These are phyloP conservation scores for Hypolimnas misippus DNA, from an alignment of 2,888 invertebrate species.

Conservation along the genomic window DNA sequence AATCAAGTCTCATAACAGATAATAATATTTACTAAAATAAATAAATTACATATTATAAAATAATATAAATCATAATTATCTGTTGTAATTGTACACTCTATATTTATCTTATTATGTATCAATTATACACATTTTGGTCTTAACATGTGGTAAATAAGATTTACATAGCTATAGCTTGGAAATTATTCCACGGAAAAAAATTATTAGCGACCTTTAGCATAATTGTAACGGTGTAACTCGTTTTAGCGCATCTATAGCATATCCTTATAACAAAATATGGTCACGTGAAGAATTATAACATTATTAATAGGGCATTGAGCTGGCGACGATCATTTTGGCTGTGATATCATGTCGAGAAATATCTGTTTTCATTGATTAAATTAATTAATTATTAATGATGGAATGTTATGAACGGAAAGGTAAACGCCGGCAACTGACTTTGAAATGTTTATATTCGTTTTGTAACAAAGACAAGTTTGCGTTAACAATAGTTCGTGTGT, in stretches of 20 bases:
- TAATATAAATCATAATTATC: conserved; percentile 3
- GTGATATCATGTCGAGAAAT: conserved; percentile 57
- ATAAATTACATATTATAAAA: neutral
- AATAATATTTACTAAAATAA: neutral
- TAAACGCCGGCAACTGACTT: too few species aligned
- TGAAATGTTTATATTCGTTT: too few species aligned
- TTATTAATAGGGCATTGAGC: conserved; percentile 26
- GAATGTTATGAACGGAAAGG: too few species aligned
- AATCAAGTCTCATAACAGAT: neutral
- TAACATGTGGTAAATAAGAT: conserved; percentile 6
- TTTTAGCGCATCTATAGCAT: conserved; percentile 7
- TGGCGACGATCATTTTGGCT: conserved; percentile 71
- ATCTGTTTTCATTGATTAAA: conserved; percentile 8
- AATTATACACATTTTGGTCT: neutral
- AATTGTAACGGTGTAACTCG: conserved; percentile 7
- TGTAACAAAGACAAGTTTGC: too few species aligned
- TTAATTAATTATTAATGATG: neutral
- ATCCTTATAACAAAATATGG: conserved; percentile 6
- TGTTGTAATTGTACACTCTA: conserved; percentile 1
- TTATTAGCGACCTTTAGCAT: conserved; percentile 3
- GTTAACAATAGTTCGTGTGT: too few species aligned
- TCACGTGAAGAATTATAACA: neutral
- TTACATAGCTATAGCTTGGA: conserved; percentile 1
- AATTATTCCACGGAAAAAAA: neutral
- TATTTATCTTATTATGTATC: conserved; percentile 3